Conservation (phyloP, 2,888 invertebrate genomes). For the Calephelis perditalis region DNA sequence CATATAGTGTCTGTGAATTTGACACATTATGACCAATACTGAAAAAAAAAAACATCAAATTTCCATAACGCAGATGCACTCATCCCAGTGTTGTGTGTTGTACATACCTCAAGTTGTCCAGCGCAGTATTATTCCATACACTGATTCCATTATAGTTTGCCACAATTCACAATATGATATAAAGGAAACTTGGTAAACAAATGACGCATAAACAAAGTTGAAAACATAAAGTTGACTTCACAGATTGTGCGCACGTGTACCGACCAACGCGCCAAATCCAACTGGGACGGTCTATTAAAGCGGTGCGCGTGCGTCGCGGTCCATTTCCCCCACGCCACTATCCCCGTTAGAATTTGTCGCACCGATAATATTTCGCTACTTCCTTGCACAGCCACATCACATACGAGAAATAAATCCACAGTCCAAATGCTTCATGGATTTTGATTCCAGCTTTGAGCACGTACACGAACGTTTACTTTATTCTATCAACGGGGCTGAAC, state of each 20-base stretch:
- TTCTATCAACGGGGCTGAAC: background rate
- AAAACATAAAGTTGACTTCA: slow-evolving; percentile 39
- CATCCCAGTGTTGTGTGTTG: no score
- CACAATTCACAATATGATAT: slow-evolving; percentile 23
- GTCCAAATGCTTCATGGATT: background rate
- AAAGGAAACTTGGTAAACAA: slow-evolving; percentile 26
- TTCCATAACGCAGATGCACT: no score
- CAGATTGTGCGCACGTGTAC: slow-evolving; percentile 63
- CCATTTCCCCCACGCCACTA: slow-evolving; percentile 76
- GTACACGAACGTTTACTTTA: background rate
- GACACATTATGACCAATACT: no score
- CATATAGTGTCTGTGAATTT: no score
- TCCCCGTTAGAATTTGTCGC: slow-evolving; percentile 62
- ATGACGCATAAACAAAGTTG: slow-evolving; percentile 32
- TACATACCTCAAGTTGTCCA: slow-evolving; percentile 38
- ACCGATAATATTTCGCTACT: slow-evolving; percentile 38
- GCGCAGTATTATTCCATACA: slow-evolving; percentile 31
- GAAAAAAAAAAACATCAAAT: slow-evolving; percentile 14
- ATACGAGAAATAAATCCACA: slow-evolving; percentile 13
- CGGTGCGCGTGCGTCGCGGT: slow-evolving; percentile 69
- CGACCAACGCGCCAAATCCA: slow-evolving; percentile 71
- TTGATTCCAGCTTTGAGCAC: background rate
- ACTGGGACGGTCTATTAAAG: slow-evolving; percentile 74
- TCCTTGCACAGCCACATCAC: slow-evolving; percentile 22
- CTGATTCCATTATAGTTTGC: slow-evolving; percentile 29